Evolutionary conservation across 2,888 invertebrate genomes (phyloP).

Genomic region (Tenodera sinensis): DNA sequence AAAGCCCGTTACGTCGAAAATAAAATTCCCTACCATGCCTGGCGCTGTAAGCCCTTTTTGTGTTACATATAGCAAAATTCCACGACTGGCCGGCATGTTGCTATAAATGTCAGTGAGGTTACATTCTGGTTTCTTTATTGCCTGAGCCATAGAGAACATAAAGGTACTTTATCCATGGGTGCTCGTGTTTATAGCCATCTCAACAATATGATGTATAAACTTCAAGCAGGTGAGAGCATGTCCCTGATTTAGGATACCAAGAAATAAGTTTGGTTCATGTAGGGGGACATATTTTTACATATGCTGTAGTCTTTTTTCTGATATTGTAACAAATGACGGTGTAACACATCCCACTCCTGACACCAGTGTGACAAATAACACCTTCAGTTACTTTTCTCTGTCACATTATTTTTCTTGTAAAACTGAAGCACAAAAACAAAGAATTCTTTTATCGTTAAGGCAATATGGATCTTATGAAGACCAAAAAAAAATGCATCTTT

Average conservation of each 20-base stretch:
- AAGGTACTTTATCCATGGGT: neutral
- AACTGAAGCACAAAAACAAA: too few species aligned
- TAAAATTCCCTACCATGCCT: neutral
- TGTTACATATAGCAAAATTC: neutral
- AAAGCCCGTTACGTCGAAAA: neutral
- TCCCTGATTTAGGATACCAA: neutral
- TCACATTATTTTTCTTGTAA: too few species aligned
- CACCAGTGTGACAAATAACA: too few species aligned
- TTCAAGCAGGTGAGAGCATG: neutral
- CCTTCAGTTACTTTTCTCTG: too few species aligned
- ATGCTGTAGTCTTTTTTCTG: too few species aligned
- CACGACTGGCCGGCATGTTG: neutral
- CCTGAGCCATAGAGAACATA: neutral
- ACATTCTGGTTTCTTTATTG: neutral
- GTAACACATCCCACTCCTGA: too few species aligned
- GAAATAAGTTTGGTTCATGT: too few species aligned
- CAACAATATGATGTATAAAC: neutral
- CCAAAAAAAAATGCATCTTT: too few species aligned
- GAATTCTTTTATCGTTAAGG: too few species aligned
- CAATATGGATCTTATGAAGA: too few species aligned
- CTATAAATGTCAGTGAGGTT: neutral
- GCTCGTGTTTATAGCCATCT: neutral
- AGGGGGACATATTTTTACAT: too few species aligned
- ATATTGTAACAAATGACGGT: too few species aligned
- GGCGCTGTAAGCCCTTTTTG: neutral